Percentiles rank a stretch among this genome's conserved stretches.
Evolutionary conservation across 2,888 invertebrate species (phyloP).

Genomic region (Caenorhabditis uteleia): DNA sequence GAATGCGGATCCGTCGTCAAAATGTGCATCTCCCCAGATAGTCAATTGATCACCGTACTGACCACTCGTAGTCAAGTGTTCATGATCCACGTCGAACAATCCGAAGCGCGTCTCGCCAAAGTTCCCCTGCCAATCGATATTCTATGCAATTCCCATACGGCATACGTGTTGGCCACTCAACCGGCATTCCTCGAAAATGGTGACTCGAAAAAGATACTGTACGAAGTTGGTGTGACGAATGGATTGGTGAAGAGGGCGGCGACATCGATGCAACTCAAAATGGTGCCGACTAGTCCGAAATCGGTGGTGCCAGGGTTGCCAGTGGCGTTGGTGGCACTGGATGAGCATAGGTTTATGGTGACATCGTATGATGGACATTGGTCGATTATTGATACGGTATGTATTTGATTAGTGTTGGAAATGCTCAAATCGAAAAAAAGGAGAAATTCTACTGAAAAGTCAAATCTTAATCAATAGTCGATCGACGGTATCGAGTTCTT

Average conservation of each 20-base stretch:
- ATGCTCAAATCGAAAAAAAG: neutral
- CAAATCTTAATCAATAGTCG: no score
- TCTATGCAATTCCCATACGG: conserved; percentile 5
- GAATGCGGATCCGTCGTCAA: conserved; percentile 40
- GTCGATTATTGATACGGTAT: conserved; percentile 39
- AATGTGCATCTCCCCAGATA: conserved; percentile 16
- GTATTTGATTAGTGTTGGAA: conserved; percentile 2
- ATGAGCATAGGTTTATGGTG: conserved; percentile 14
- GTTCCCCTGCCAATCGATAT: conserved; percentile 46
- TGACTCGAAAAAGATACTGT: conserved; percentile 35
- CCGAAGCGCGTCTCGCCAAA: conserved; percentile 32
- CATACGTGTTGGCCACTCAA: conserved; percentile 20
- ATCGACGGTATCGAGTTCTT: no score
- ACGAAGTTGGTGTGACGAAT: conserved; percentile 32
- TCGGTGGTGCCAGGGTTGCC: conserved; percentile 19
- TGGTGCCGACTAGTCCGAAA: conserved; percentile 19
- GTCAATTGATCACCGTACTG: conserved; percentile 19
- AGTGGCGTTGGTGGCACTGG: neutral
- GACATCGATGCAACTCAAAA: conserved; percentile 19
- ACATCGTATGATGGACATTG: conserved; percentile 36
- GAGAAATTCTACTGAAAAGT: no score
- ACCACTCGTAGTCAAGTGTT: conserved; percentile 44
- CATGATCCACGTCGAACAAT: conserved; percentile 24
- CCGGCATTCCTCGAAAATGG: conserved; percentile 16
- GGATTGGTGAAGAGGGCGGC: conserved; percentile 19